Percentiles rank a stretch among this genome's conserved stretches.
Conservation (phyloP, 2,888 invertebrate species). For the Mythimna pallens region DNA sequence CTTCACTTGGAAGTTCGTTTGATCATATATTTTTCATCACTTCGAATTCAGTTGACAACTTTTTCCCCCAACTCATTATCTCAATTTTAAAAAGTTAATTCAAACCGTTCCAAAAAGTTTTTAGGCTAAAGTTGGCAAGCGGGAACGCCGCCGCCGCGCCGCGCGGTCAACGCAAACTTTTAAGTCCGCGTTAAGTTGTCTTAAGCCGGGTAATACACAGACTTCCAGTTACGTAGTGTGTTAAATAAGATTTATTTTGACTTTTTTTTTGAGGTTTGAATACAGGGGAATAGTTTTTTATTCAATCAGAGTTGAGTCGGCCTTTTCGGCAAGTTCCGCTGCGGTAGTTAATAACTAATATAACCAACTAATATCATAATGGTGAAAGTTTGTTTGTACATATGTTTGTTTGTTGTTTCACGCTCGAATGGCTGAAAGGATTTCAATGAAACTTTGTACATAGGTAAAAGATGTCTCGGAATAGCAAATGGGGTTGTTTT, state of each 20-base stretch:
- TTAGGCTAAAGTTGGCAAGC: slow-evolving; percentile 42
- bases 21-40: background rate
- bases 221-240: slow-evolving; percentile 41
- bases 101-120: slow-evolving; percentile 41
- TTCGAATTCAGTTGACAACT: background rate
- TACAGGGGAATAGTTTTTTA: background rate
- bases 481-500: too few relatives aligned
- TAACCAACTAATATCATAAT: too few relatives aligned
- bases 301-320: too few relatives aligned
- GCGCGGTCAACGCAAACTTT: slow-evolving; percentile 56
- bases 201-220: slow-evolving; percentile 58
- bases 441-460: too few relatives aligned
- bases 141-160: background rate
- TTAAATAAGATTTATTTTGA: slow-evolving; percentile 38
- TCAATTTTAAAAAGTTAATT: slow-evolving; percentile 60
- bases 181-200: slow-evolving; percentile 64
- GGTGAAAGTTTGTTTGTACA: too few relatives aligned
- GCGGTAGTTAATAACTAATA: too few relatives aligned
- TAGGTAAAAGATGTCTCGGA: too few relatives aligned
- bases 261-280: slow-evolving; percentile 18
- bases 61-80: slow-evolving; percentile 46
- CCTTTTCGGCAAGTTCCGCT: too few relatives aligned
- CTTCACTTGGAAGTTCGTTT: too few relatives aligned
- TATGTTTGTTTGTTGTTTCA: too few relatives aligned
- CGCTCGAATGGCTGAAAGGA: too few relatives aligned